Evolutionary conservation across 2,888 invertebrate genomes (phyloP).

Genomic region (Chloroclystis v-ata): DNA sequence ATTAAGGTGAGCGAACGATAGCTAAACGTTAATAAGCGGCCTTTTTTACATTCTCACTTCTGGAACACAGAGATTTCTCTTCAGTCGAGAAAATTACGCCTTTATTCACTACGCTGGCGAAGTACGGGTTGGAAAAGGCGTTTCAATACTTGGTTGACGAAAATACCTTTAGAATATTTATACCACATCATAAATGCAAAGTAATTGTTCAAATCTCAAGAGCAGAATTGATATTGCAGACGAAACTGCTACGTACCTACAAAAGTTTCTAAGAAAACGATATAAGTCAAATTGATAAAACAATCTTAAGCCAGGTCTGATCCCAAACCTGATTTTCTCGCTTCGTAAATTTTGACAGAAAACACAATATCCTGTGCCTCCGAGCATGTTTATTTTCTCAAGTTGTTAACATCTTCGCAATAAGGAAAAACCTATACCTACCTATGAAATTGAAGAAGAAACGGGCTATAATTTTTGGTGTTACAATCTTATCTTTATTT

Average conservation of each 20-base stretch:
- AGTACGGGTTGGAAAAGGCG: no score
- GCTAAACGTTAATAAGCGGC: no score
- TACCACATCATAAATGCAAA: no score
- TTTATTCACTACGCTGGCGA: no score
- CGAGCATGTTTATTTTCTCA: constrained; percentile 16
- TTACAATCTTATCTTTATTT: constrained; percentile 2
- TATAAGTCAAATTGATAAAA: not conserved
- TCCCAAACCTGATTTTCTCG: not conserved
- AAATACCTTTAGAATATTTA: no score
- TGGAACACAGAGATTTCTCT: no score
- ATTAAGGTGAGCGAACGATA: no score
- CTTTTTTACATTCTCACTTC: no score
- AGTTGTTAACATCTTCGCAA: constrained; percentile 20
- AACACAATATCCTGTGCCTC: constrained; percentile 3
- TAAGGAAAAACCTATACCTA: constrained; percentile 21
- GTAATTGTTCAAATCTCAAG: no score
- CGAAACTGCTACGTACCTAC: not conserved
- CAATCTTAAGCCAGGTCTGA: not conserved
- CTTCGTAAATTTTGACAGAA: constrained; percentile 3
- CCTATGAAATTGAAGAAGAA: constrained; percentile 2
- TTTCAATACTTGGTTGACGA: no score
- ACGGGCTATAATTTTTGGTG: constrained; percentile 5
- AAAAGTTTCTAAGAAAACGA: not conserved
- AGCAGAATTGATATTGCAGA: no score
- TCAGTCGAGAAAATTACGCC: no score